phyloP scores from a whole-genome alignment of 1,140 invertebrate species.

The Temnothorax curvispinosus region DNA sequence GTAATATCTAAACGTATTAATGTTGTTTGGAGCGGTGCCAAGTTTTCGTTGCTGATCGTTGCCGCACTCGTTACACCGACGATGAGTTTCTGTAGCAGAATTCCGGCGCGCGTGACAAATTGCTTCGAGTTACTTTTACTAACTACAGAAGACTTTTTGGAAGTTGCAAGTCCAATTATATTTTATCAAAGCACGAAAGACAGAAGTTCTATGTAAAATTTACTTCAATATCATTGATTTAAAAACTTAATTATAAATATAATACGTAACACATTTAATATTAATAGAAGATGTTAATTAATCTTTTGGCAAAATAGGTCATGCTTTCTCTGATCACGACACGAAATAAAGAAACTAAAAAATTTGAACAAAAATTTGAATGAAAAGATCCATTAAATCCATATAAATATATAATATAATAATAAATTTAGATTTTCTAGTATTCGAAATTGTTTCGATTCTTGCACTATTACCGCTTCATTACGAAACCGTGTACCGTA shows the following conservation, averaged over 20 bases:
- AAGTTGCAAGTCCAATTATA: background rate
- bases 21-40: conserved; percentile 61
- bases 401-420: background rate
- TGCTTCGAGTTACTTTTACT: conserved; percentile 35
- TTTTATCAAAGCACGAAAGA: background rate
- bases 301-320: background rate
- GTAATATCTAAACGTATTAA: conserved; percentile 69
- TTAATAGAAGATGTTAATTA: background rate
- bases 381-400: background rate
- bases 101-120: conserved; percentile 47
- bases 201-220: background rate
- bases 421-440: background rate
- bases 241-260: background rate
- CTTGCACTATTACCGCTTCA: background rate
- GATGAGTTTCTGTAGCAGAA: conserved; percentile 52
- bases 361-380: background rate
- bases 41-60: conserved; percentile 68
- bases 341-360: background rate
- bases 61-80: conserved; percentile 65
- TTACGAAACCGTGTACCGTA: background rate
- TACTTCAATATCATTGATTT: background rate
- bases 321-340: background rate
- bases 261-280: background rate
- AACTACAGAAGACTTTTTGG: conserved; percentile 10
- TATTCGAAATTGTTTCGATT: background rate